phyloP scores from a whole-genome alignment of 2,113 vertebrate species.

The Salvelinus fontinalis region DNA sequence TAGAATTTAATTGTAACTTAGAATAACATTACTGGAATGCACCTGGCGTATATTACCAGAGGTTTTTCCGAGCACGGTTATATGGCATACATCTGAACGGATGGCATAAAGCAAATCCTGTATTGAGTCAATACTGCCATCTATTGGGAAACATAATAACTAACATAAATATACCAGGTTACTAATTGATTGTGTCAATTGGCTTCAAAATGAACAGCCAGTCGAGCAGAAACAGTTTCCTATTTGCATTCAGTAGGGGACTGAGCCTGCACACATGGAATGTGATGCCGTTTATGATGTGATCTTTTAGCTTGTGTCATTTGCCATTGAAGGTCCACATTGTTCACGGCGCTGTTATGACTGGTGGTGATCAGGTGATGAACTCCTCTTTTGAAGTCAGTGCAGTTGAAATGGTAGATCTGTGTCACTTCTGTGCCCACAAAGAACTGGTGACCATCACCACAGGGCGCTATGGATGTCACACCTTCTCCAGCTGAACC shows the following conservation, averaged over 20 bases:
- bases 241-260: no score
- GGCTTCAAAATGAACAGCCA: neutral
- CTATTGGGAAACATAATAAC: no score
- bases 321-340: constrained; percentile 79
- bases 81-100: no score
- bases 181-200: neutral
- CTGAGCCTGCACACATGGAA: constrained; percentile 29
- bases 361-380: constrained; percentile 62
- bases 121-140: no score
- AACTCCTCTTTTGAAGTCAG: constrained; percentile 81
- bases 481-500: constrained; percentile 80
- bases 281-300: no score
- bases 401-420: constrained; percentile 75
- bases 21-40: no score
- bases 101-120: no score
- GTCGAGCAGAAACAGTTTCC: no score
- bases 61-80: no score
- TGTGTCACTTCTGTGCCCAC: constrained; percentile 80
- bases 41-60: no score
- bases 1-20: no score
- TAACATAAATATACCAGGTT: no score
- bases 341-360: constrained; percentile 76
- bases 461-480: constrained; percentile 79
- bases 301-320: constrained; percentile 41
- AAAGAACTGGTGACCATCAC: constrained; percentile 81